phyloP scores from a whole-genome alignment of 64 coral and sea anemone species.

The Platygyra sinensis region DNA sequence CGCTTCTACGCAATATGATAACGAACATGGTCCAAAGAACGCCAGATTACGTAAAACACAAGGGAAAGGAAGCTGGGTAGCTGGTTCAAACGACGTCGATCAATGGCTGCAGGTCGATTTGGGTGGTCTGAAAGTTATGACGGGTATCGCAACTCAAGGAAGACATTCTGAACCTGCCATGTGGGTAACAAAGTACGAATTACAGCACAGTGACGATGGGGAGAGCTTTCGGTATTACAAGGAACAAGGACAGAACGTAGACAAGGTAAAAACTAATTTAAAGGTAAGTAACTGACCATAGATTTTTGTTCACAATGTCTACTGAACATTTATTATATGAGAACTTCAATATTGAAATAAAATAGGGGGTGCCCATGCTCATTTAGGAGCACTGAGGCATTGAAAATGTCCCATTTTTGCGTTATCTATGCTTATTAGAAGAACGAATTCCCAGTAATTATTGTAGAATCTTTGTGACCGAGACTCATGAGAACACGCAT shows the following conservation, averaged over 20 bases:
- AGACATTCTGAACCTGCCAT: not conserved
- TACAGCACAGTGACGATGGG: not conserved
- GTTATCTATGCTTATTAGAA: no score
- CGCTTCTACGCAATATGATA: not conserved
- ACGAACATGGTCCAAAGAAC: not conserved
- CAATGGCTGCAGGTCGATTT: not conserved
- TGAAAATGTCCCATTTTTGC: no score
- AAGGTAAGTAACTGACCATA: no score
- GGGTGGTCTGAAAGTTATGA: not conserved
- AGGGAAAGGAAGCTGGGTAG: not conserved
- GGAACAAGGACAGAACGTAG: not conserved
- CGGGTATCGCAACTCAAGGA: not conserved
- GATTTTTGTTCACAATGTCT: no score
- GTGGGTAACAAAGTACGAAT: not conserved
- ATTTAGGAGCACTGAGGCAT: no score
- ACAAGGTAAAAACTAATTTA: not conserved
- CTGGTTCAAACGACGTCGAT: not conserved
- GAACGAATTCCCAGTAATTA: no score
- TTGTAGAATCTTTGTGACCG: no score
- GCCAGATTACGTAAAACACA: not conserved
- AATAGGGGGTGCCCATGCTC: no score
- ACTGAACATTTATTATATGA: no score
- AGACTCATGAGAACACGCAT: no score
- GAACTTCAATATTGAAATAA: no score
- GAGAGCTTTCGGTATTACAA: not conserved